phyloP scores from a whole-genome alignment of 1,140 invertebrate species.

The roundworm (Caenorhabditis elegans) region DNA sequence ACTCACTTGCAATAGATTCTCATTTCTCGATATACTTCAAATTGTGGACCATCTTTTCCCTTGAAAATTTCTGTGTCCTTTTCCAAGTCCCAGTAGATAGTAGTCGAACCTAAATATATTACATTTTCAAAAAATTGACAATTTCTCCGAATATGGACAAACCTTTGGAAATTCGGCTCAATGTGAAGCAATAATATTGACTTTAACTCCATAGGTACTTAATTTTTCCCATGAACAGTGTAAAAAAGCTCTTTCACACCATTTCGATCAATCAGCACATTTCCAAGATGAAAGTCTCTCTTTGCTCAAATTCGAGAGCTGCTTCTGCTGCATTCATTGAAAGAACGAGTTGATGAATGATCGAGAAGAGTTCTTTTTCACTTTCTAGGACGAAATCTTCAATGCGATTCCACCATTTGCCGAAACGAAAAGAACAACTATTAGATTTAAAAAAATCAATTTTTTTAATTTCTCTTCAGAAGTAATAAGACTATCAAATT shows the following conservation, averaged over 20 bases:
- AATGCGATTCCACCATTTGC: constrained; percentile 74
- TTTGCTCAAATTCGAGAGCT: constrained; percentile 83
- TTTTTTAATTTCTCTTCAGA: too few relatives aligned
- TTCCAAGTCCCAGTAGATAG: constrained; percentile 79
- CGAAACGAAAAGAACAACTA: constrained; percentile 80
- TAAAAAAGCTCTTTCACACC: neutral
- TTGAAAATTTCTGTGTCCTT: constrained; percentile 79
- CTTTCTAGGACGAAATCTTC: constrained; percentile 57
- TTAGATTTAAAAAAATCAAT: too few relatives aligned
- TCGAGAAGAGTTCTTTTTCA: constrained; percentile 53
- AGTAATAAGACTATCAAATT: too few relatives aligned
- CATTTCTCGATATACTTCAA: constrained; percentile 86
- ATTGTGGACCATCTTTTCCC: constrained; percentile 83
- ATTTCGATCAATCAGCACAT: constrained; percentile 75
- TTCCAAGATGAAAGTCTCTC: constrained; percentile 90
- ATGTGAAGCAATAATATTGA: constrained; percentile 87
- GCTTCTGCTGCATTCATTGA: constrained; percentile 75
- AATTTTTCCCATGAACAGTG: constrained; percentile 69
- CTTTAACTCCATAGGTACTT: constrained; percentile 71
- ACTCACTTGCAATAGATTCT: constrained; percentile 68
- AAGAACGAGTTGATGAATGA: constrained; percentile 67
- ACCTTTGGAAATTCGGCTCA: constrained; percentile 77
- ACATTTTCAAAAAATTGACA: neutral
- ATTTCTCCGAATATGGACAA: neutral
- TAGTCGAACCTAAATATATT: constrained; percentile 69